Evolutionary conservation across 2,888 invertebrate species (phyloP), one percentile per base, ranked within the genome.

Genomic region (Mesoligia furuncula): DNA sequence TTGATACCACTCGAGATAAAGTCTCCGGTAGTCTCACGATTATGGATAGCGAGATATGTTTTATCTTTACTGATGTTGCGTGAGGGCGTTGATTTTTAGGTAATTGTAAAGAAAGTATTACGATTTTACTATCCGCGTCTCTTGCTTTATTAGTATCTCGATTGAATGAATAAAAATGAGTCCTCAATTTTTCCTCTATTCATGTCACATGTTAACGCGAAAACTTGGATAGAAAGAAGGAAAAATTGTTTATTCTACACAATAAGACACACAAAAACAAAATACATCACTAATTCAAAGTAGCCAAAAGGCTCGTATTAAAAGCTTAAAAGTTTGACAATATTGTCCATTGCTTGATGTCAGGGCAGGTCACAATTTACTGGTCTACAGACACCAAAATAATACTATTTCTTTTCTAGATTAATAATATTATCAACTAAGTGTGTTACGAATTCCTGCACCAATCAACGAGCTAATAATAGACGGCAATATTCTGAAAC

Each of bases 1-100:
- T 77, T 80, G 83, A 80, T 80, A 82, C 72, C 57, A 77, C 77
- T 75, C 42, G 73, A 87, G 88, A 85, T 85, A 75, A 85, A 48
- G 67, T 65, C 59, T 81, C 59, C 68, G 45, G 79, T 54, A 73
- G 66, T 79, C 75, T 48, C 67, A 73, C 51, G 45, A 54, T 70
- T 77, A 20, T 71, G n/a, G 66, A 57, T 75, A 57, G 66, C 13
- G 3, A 54, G 51, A 66, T 80, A n/a, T 81, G 42, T 57, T 70
- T 64, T 45, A 27, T 15, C 36, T 67, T 36, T 11, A 11, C 20
- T 13, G 17, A 5, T 11, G 59, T 54, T 78, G 62, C 42, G 51
- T 65, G 59, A 48, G 65, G 13, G 24, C 65, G 15, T 39, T 69
- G 59, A 69, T 57, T 69, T 42, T 59, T 36, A 11, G 3, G 3